Percentiles rank a stretch among this genome's conserved stretches.
phyloP scores from a whole-genome alignment of 2,888 invertebrate species.

The Cabera pusaria region DNA sequence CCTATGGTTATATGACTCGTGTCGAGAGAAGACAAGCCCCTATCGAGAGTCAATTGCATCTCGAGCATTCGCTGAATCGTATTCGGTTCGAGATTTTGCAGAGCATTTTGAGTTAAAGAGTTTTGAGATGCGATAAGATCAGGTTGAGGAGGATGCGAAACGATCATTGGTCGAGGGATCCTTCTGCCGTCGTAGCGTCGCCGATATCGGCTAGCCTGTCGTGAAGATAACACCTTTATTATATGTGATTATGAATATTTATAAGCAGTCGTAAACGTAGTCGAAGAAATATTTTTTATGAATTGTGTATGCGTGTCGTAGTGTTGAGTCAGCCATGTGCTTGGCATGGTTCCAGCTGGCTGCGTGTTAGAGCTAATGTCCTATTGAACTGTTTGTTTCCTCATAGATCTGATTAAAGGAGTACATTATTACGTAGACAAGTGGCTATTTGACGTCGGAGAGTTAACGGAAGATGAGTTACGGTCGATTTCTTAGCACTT shows the following conservation, averaged over 20 bases:
- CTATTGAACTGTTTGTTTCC: constrained; percentile 63
- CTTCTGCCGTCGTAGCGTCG: constrained; percentile 69
- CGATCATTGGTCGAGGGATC: constrained; percentile 47
- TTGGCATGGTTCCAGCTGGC: constrained; percentile 63
- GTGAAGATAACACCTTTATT: constrained; percentile 56
- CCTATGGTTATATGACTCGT: constrained; percentile 62
- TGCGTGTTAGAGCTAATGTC: constrained; percentile 49
- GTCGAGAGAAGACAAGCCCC: constrained; percentile 63
- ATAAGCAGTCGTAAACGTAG: constrained; percentile 27
- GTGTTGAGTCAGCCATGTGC: constrained; percentile 53
- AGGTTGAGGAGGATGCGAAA: constrained; percentile 53
- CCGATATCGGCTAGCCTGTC: constrained; percentile 79
- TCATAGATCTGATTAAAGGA: constrained; percentile 44
- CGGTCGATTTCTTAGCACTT: constrained; percentile 26
- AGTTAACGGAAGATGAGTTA: constrained; percentile 44
- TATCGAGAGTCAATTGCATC: constrained; percentile 72
- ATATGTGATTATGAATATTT: constrained; percentile 16
- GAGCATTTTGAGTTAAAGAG: constrained; percentile 38
- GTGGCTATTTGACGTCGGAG: constrained; percentile 38
- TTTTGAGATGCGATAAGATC: constrained; percentile 52
- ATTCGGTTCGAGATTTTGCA: constrained; percentile 53
- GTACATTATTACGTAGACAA: constrained; percentile 36
- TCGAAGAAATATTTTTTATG: constrained; percentile 29
- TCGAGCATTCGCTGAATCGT: constrained; percentile 65
- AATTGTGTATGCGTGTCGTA: constrained; percentile 47